phyloP scores from a whole-genome alignment of 1,140 invertebrate species.

The Cydia strobilella region DNA sequence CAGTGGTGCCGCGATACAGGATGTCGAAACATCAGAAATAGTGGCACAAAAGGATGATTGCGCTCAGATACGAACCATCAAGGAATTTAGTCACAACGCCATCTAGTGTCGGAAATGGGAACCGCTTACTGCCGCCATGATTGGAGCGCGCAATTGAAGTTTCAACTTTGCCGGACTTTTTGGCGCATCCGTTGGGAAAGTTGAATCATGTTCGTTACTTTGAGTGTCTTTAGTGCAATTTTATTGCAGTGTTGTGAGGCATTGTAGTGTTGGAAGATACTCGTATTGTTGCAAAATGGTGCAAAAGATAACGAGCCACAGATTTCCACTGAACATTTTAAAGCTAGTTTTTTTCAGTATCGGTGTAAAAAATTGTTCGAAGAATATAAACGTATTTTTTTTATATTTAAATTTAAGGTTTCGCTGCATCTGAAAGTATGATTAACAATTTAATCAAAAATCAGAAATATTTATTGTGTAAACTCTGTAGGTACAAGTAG shows the following conservation, averaged over 20 bases:
- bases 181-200: conserved; percentile 5
- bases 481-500: no score
- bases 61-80: conserved; percentile 54
- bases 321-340: no score
- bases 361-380: neutral
- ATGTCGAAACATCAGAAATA: conserved; percentile 40
- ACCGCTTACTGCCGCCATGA: conserved; percentile 58
- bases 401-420: no score
- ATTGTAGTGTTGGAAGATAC: conserved; percentile 9
- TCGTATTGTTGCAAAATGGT: neutral
- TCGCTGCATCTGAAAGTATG: no score
- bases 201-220: conserved; percentile 17
- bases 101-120: conserved; percentile 71
- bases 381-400: no score
- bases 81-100: conserved; percentile 47
- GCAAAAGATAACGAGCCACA: neutral
- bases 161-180: conserved; percentile 22
- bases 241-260: neutral
- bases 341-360: no score
- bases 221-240: conserved; percentile 4
- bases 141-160: conserved; percentile 41
- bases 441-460: no score
- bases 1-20: conserved; percentile 40
- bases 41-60: conserved; percentile 63
- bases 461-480: no score